Evolutionary conservation across 2,888 invertebrate species (phyloP).

Genomic region (Apamea crenata): DNA sequence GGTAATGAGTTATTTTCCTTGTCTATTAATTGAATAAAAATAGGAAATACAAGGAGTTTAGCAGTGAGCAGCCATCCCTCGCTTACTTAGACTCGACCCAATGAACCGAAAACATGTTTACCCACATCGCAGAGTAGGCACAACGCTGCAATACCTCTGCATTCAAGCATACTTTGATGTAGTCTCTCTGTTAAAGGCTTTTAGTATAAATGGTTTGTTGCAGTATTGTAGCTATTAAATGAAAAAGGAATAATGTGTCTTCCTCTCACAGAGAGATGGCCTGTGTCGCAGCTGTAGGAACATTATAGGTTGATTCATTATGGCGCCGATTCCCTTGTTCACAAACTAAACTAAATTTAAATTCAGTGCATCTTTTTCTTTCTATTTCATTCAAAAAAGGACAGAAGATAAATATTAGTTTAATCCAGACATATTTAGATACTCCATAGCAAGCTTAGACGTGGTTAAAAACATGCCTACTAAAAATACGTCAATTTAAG

Average conservation of each 20-base stretch:
- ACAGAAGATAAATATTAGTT: too few species aligned
- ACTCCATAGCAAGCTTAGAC: too few species aligned
- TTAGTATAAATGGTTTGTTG: conserved; percentile 1
- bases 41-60: conserved; percentile 6
- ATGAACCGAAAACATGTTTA: conserved; percentile 42
- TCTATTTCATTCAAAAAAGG: too few species aligned
- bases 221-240: not conserved
- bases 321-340: too few species aligned
- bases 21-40: conserved; percentile 21
- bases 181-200: conserved; percentile 1
- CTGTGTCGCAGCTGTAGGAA: not conserved
- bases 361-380: too few species aligned
- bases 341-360: too few species aligned
- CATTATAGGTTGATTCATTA: too few species aligned
- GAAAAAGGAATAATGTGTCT: not conserved
- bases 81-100: conserved; percentile 46
- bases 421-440: too few species aligned
- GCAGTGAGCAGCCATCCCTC: conserved; percentile 17
- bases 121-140: conserved; percentile 14
- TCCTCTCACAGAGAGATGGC: not conserved
- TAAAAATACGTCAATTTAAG: too few species aligned
- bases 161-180: conserved; percentile 25
- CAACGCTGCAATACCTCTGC: conserved; percentile 33
- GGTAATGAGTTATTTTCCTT: conserved; percentile 10
- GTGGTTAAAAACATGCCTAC: too few species aligned